A percentile compares a stretch with the other conserved stretches of the same genome.
phyloP scores from a whole-genome alignment of 1,140 invertebrate genomes.

The Oryzaephilus surinamensis region DNA sequence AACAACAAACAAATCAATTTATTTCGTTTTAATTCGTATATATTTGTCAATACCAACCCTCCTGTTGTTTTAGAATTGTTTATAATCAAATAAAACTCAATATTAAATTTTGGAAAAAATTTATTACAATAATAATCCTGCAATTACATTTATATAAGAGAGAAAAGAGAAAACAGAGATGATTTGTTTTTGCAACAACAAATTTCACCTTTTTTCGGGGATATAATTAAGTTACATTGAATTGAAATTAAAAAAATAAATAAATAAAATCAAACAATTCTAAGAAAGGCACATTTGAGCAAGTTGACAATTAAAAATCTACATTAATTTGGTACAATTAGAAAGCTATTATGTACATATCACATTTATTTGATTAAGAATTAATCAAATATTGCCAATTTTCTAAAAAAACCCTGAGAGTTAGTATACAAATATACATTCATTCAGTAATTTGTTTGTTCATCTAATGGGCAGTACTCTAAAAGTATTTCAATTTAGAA shows the following conservation, averaged over 20 bases:
- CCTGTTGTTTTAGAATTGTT: constrained; percentile 11
- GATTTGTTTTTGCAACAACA: no score
- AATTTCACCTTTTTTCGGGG: no score
- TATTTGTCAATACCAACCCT: constrained; percentile 11
- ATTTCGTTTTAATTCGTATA: background rate
- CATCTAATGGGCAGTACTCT: constrained; percentile 7
- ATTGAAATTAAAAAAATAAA: no score
- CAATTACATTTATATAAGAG: no score
- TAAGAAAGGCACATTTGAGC: constrained; percentile 29
- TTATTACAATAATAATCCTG: no score
- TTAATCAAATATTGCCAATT: constrained; percentile 22
- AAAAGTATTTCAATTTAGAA: constrained; percentile 5
- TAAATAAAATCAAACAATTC: constrained; percentile 11
- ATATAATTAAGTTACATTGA: no score
- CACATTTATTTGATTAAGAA: constrained; percentile 24
- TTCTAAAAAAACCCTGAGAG: constrained; percentile 31
- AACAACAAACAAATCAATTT: background rate
- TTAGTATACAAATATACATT: constrained; percentile 30
- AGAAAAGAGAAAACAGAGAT: no score
- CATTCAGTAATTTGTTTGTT: no score
- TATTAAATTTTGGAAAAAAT: no score
- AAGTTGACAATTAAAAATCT: constrained; percentile 24
- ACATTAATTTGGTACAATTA: constrained; percentile 15
- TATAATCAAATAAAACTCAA: no score
- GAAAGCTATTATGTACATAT: constrained; percentile 25